Conservation (phyloP, 2,888 invertebrate species). For the Pammene aurita region DNA sequence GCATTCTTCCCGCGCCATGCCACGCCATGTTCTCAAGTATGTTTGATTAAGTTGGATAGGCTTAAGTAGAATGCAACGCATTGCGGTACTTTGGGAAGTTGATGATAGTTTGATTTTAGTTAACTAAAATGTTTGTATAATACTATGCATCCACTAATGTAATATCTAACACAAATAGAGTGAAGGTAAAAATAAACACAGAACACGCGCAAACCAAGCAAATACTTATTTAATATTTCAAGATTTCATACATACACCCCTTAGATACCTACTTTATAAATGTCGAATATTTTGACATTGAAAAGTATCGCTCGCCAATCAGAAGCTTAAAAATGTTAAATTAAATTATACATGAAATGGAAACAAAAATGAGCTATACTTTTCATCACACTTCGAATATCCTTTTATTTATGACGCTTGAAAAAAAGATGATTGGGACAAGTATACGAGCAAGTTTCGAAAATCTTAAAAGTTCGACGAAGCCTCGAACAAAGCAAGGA, state of each 20-base stretch:
- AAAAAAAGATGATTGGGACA: conserved; percentile 27
- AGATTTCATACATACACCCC: too few relatives aligned
- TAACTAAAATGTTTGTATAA: too few relatives aligned
- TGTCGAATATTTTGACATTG: too few relatives aligned
- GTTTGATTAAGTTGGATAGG: conserved; percentile 37
- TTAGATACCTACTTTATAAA: too few relatives aligned
- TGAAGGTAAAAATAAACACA: too few relatives aligned
- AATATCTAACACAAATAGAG: too few relatives aligned
- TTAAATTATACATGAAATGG: neutral
- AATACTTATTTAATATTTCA: too few relatives aligned
- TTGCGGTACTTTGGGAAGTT: conserved; percentile 8
- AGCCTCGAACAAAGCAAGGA: conserved; percentile 56
- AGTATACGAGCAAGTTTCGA: conserved; percentile 44
- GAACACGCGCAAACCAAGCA: too few relatives aligned
- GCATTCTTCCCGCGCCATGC: conserved; percentile 44
- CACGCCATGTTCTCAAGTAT: conserved; percentile 37
- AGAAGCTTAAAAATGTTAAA: neutral
- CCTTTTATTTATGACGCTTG: conserved; percentile 25
- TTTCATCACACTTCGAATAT: conserved; percentile 8
- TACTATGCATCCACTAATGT: too few relatives aligned
- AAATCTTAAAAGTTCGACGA: conserved; percentile 55
- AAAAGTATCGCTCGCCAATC: too few relatives aligned
- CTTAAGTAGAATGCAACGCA: conserved; percentile 29
- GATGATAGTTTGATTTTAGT: neutral
- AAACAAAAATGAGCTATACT: neutral